Conservation (phyloP, 2,888 invertebrate species). For the Sphinx pinastri region DNA sequence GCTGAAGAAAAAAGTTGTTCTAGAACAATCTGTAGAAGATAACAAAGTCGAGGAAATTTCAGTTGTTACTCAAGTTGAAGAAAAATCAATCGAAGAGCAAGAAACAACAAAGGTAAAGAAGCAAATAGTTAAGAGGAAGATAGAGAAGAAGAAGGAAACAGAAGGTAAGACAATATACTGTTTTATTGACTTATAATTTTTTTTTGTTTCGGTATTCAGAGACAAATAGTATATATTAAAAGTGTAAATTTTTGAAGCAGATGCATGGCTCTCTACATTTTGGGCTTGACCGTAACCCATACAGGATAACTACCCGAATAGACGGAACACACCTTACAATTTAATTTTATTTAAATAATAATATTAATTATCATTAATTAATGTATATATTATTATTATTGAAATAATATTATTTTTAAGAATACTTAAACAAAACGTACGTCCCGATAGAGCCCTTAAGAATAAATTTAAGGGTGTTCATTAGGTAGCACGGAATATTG, state of each 20-base stretch:
- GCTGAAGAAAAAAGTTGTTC: constrained; percentile 44
- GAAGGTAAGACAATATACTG: neutral
- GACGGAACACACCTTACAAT: no score
- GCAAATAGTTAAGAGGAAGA: neutral
- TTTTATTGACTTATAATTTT: neutral
- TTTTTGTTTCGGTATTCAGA: neutral
- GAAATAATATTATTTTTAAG: no score
- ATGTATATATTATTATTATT: no score
- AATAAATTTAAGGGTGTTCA: no score
- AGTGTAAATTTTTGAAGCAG: constrained; percentile 45
- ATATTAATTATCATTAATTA: no score
- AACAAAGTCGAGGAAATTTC: neutral
- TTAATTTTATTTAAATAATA: no score
- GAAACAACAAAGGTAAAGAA: neutral
- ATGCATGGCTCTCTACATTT: constrained; percentile 61
- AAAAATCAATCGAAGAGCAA: constrained; percentile 29
- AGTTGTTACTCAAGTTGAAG: neutral
- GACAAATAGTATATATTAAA: neutral
- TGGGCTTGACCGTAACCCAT: no score
- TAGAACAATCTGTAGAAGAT: constrained; percentile 45
- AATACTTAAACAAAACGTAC: no score
- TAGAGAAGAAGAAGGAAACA: neutral
- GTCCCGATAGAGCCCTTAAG: no score
- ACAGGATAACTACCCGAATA: constrained; percentile 26
- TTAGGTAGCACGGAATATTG: no score